phyloP scores from a whole-genome alignment of 1,140 invertebrate genomes.

The Acarapis woodi region DNA sequence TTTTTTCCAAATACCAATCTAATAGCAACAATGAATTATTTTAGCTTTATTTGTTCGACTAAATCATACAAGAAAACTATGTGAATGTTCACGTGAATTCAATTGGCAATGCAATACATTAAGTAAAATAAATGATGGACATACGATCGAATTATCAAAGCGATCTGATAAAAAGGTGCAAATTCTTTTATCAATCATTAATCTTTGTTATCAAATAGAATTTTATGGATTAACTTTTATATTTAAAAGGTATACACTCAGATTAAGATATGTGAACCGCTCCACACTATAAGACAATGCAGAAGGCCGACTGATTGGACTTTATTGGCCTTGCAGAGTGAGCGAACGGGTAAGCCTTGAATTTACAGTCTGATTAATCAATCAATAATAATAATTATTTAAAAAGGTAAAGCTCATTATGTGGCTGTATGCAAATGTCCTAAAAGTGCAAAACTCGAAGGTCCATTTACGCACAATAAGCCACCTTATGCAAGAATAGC shows the following conservation, averaged over 20 bases:
- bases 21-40: slow-evolving; percentile 42
- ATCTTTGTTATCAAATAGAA: slow-evolving; percentile 2
- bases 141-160: slow-evolving; percentile 43
- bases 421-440: slow-evolving; percentile 71
- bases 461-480: slow-evolving; percentile 69
- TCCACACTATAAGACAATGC: slow-evolving; percentile 57
- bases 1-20: no score
- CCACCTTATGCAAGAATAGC: slow-evolving; percentile 72
- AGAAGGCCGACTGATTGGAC: slow-evolving; percentile 65
- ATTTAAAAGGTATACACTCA: slow-evolving; percentile 39
- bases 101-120: slow-evolving; percentile 62
- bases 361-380: no score
- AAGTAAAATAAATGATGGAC: slow-evolving; percentile 52
- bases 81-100: slow-evolving; percentile 55
- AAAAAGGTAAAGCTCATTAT: slow-evolving; percentile 72
- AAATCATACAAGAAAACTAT: slow-evolving; percentile 68
- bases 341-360: slow-evolving; percentile 46
- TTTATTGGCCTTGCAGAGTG: slow-evolving; percentile 58
- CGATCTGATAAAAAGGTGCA: slow-evolving; percentile 11
- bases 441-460: slow-evolving; percentile 47
- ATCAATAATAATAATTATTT: no score
- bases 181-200: no score
- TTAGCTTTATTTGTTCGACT: slow-evolving; percentile 63
- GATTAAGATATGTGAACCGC: slow-evolving; percentile 71
- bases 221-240: not conserved